Percentiles rank a stretch among this genome's conserved stretches.
Conservation (phyloP, 2,797 vertebrate genomes). For the Rhinoraja longicauda region DNA sequence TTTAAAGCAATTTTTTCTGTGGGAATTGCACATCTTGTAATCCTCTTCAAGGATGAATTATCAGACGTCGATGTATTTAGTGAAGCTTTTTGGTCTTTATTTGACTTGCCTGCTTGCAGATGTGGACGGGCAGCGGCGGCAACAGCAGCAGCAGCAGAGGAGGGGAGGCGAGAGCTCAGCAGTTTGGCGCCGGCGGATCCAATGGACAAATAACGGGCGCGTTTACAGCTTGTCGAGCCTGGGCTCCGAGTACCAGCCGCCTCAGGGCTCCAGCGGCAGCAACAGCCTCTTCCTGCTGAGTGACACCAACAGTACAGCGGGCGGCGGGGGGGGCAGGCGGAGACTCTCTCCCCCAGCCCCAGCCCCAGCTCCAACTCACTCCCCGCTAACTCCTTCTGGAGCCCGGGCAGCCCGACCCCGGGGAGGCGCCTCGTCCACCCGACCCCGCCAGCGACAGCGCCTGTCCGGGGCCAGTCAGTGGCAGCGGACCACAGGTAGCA, state of each 20-base stretch:
- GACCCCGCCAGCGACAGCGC: background rate
- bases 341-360: background rate
- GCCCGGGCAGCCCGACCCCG: conserved; percentile 40
- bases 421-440: background rate
- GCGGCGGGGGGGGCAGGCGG: background rate
- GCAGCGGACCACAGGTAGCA: background rate
- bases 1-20: background rate
- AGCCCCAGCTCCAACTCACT: no score
- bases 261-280: conserved; percentile 56
- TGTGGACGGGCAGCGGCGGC: conserved; percentile 57
- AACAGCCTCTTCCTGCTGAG: conserved; percentile 50
- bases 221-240: conserved; percentile 72
- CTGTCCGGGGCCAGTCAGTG: conserved; percentile 20
- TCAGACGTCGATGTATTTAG: background rate
- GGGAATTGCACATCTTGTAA: background rate
- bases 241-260: conserved; percentile 69
- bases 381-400: background rate
- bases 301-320: conserved; percentile 51
- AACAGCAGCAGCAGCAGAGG: conserved; percentile 45
- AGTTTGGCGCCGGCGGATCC: conserved; percentile 69
- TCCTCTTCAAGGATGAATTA: conserved; percentile 49
- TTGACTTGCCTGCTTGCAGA: conserved; percentile 63
- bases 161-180: conserved; percentile 50
- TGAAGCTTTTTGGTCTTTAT: conserved; percentile 47
- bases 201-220: conserved; percentile 83